Base-by-base conservation (phyloP, 2,113 vertebrate genomes). In the Tetrao urogallus region DNA sequence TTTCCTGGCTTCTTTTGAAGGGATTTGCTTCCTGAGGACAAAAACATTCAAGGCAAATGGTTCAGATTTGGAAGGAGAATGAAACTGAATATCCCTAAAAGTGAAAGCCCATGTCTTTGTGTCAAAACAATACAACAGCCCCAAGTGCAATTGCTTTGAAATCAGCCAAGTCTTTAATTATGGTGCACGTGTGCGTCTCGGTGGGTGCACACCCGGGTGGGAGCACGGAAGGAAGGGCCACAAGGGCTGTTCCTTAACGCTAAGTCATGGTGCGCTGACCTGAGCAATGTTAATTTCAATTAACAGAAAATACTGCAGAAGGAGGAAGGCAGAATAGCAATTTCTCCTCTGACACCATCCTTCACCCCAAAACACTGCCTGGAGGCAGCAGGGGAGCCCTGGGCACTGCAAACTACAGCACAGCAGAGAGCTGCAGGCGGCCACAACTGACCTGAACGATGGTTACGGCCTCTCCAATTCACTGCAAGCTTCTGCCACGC, bases 391-490 rank as follows among this genome's bases (percentile, higher is more conserved):
- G 91, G 73, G 80, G 73, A 64, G 34, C 34, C 27, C 84, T 4
- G 21, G 70, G 24, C 90, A 93, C 93, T 42, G 77, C 50, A 71
- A 67, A 58, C 70, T 54, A 88, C 82, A 93, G 92, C 71, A 30
- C 16, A 22, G 69, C 61, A 0, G 71, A 60, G 79, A 79, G 67
- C 88, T 82, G 63, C 22, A 30, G 79, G 48, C 65, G 64, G 67
- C 60, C 92, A 77, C 45, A 56, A 71, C 73, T 20, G 60, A 61
- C 56, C n/a, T n/a, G 20, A 91, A 76, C 19, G 45, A n/a, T 65
- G 57, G 58, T 34, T 36, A 24, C 76, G 88, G 8, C 30, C 36
- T 76, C 45, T 27, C 8, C 18, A 4, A 1, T 7, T 27, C 69
- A 36, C 13, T 69, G 82, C 54, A 72, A 85, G 47, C 77, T 84